Base-by-base conservation (phyloP, 2,113 vertebrate genomes). In the Rutilus rutilus region DNA sequence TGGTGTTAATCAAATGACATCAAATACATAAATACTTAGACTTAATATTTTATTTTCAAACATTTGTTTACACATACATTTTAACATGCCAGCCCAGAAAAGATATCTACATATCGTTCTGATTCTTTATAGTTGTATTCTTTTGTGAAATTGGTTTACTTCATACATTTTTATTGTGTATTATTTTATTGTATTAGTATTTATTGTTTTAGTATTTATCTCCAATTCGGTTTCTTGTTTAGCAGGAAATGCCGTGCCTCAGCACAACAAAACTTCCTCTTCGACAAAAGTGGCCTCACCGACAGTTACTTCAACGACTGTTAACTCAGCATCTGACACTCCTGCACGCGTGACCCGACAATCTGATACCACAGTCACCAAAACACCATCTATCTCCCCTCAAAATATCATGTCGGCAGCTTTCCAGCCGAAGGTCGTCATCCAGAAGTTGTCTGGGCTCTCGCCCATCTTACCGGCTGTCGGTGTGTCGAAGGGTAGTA, bases 381-480 rank as follows among this genome's bases (percentile, higher is more conserved):
- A 64, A 10, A 50, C 50, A 7, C 33, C 25, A 39, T 27, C 25
- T n/a, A 6, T 82, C 11, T 52, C 9, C 17, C 23, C 17, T 60
- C 23, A 71, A 71, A 78, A 33, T 21, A 7, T 23, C 3, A 60
- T 4, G 17, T 73, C 23, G 2, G 10, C 57, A 4, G 10, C 39
- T 4, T 74, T 59, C 9, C 85, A 88, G 19, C 87, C 82, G 0
- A 74, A 60, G n/a, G 42, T 90, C 10, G 2, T 88, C 7, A 78
- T 90, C 10, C 75, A 60, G 30, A 86, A 74, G 30, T 30, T 90
- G 2, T 17, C 21, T 6, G 4, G 50, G 5, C 52, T 81, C n/a
- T 17, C 4, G 3, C 12, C 60, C 0, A 2, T 15, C 30, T 4
- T 11, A n/a, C 19, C 1, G 57, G 1, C 19, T 71, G 14, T 12